Base-by-base conservation (phyloP, 2,113 vertebrate species). In the Suncus etruscus region DNA sequence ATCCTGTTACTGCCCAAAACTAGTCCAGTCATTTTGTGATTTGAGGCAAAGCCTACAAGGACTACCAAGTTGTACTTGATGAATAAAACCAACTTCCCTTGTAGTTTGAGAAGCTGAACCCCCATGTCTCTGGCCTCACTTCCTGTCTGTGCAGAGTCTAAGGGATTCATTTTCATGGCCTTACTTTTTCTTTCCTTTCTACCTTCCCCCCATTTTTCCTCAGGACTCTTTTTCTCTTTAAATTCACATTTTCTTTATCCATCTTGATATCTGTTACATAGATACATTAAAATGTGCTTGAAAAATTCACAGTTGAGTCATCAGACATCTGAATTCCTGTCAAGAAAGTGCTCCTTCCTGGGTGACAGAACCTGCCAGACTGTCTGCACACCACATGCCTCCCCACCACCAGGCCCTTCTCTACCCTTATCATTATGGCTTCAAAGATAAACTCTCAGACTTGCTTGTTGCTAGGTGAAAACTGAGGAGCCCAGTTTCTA, bases 41-140 rank as follows among this genome's bases (percentile, higher is more conserved):
- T 3, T 9, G 47, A 63, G 51, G 47, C 15, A 58, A 83, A 8
- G 32, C 3, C 27, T 29, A 65, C 27, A 65, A 61, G 11, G 69
- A 10, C 73, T 48, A 32, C 51, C 25, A 45, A 11, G 15, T 0
- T 0, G 1, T 11, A 18, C 6, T 2, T 3, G 22, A 24, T 51
- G 39, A 9, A 11, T 32, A 72, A 66, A 77, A 51, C 31, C 7
- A 14, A 32, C 8, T 32, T 29, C 20, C 16, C 45, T 73, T 78
- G 29, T 39, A 68, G 4, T 4, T 70, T 66, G 76, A 83, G 66
- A 86, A 83, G 16, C n/a, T 51, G n/a, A 80, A 25, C 29, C 58
- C n/a, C 45, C 6, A 39, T 50, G 7, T 50, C 77, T 24, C 16
- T 12, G 54, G 18, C 39, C 24, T 45, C 29, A 39, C 6, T 65